Percentiles rank a stretch among this genome's conserved stretches.
Conservation (phyloP, 2,113 vertebrate species). For the Fulmarus glacialis region DNA sequence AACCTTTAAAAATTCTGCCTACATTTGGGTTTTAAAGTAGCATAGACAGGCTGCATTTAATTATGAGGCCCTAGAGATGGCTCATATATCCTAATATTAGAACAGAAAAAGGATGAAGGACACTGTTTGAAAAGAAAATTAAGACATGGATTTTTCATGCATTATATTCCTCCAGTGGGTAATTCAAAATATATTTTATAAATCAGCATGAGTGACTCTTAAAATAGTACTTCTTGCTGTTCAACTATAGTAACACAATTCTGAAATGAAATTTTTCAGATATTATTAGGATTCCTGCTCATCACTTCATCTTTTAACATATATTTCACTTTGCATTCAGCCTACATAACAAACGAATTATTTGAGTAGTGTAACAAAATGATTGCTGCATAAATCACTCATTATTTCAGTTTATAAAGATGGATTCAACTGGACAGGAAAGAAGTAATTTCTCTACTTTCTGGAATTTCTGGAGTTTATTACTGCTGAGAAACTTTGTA, state of each 20-base stretch:
- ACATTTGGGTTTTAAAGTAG: not conserved
- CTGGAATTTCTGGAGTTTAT: not conserved
- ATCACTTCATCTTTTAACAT: not conserved
- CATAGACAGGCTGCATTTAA: not conserved
- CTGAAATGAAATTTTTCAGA: not conserved
- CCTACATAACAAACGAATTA: not conserved
- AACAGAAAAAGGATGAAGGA: slow-evolving; percentile 8
- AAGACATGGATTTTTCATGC: not conserved
- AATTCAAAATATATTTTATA: not conserved
- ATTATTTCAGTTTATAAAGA: not conserved
- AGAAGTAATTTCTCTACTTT: not conserved
- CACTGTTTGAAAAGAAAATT: not conserved
- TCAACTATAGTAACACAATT: not conserved
- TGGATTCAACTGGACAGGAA: not conserved
- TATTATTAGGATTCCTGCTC: not conserved
- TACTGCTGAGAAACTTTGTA: not conserved
- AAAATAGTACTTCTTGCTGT: not conserved
- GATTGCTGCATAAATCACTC: not conserved
- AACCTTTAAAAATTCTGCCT: not conserved
- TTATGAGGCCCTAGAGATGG: not conserved
- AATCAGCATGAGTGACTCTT: not conserved
- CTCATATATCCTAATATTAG: slow-evolving; percentile 23
- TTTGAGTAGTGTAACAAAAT: not conserved
- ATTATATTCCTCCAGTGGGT: not conserved
- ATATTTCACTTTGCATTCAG: not conserved